Evolutionary conservation across 1,140 invertebrate species (phyloP).

Genomic region (Drosophila mojavensis): DNA sequence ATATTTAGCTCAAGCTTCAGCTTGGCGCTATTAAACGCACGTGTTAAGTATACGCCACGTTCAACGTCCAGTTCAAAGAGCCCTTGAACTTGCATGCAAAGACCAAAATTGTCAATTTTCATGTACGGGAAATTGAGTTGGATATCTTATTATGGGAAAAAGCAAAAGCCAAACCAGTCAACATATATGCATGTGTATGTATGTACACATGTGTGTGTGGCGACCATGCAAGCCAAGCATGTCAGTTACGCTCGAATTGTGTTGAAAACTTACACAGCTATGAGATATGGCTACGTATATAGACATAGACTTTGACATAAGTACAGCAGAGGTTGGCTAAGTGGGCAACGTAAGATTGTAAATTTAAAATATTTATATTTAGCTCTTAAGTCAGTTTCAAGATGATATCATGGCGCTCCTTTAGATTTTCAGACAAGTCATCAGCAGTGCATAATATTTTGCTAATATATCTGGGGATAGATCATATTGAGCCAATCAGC

Average conservation of each 20-base stretch:
- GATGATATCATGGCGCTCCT: constrained; percentile 26
- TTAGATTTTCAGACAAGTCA: not conserved
- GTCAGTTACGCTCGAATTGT: constrained; percentile 66
- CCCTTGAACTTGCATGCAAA: constrained; percentile 63
- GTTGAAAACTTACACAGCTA: constrained; percentile 32
- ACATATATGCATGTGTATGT: constrained; percentile 22
- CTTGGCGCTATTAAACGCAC: constrained; percentile 23
- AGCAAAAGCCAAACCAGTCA: constrained; percentile 48
- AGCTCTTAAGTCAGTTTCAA: not conserved
- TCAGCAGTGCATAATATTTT: constrained; percentile 9
- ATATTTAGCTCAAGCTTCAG: constrained; percentile 32
- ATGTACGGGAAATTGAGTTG: constrained; percentile 40
- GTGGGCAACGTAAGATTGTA: not conserved
- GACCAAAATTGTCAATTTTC: constrained; percentile 51
- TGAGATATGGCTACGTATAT: constrained; percentile 13
- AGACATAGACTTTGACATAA: constrained; percentile 9
- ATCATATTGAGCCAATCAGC: constrained; percentile 26
- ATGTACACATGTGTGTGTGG: not conserved
- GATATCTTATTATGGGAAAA: constrained; percentile 37
- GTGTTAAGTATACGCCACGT: constrained; percentile 67
- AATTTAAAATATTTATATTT: not conserved
- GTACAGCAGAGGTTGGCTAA: constrained; percentile 4
- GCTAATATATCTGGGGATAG: not conserved
- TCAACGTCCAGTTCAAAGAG: constrained; percentile 41
- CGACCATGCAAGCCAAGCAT: constrained; percentile 62